These are phyloP conservation scores for Cheilosia vernalis DNA, from an alignment of 2,888 invertebrate species.

Conservation along the genomic window DNA sequence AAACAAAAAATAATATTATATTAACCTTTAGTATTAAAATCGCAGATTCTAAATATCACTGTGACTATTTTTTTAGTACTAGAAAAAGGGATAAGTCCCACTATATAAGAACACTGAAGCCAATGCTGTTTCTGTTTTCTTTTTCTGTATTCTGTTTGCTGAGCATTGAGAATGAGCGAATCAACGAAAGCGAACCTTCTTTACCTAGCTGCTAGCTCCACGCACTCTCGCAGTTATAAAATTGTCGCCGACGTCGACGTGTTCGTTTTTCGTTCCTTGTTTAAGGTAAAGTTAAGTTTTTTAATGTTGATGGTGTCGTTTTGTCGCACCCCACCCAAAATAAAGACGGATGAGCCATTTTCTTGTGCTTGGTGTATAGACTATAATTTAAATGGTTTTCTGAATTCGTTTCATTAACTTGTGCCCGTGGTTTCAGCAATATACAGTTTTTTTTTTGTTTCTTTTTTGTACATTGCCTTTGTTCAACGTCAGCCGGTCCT, in stretches of 20 bases:
- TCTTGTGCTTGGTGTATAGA: conserved; percentile 51
- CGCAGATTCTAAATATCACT: no score
- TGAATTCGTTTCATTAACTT: background rate
- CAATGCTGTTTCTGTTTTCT: no score
- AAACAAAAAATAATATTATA: no score
- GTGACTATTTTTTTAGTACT: no score
- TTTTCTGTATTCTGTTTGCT: no score
- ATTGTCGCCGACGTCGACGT: conserved; percentile 59
- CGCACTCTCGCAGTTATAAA: conserved; percentile 56
- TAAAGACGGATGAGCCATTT: conserved; percentile 50
- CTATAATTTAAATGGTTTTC: conserved; percentile 7
- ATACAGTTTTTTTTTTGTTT: conserved; percentile 4
- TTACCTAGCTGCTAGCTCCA: background rate
- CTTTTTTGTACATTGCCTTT: background rate
- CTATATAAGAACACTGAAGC: no score
- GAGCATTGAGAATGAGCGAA: no score
- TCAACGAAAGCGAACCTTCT: background rate
- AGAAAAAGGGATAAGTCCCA: no score
- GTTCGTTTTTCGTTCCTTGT: conserved; percentile 1
- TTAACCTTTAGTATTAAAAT: no score
- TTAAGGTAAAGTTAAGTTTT: conserved; percentile 4
- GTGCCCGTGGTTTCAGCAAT: background rate
- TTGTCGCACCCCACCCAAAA: conserved; percentile 66
- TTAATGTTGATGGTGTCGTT: background rate
- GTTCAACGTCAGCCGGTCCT: conserved; percentile 32